These are phyloP conservation scores for Trochalopteron elliotii DNA, from an alignment of 2,113 vertebrate genomes.

Conservation along the genomic window DNA sequence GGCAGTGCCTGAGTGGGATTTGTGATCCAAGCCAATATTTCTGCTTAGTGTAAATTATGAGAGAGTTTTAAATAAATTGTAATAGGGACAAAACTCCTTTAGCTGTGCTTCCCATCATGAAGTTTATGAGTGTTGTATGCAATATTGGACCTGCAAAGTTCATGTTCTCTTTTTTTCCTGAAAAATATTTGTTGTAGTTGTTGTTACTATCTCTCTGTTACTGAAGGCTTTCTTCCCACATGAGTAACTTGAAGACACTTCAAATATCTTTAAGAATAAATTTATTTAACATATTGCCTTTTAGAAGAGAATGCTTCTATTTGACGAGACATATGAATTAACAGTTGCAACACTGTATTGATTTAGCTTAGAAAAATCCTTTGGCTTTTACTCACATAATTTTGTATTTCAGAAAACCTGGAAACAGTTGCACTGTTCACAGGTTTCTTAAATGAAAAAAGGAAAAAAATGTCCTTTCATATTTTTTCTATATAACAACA, in stretches of 20 bases:
- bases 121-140: background rate
- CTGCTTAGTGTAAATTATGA: background rate
- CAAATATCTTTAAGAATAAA: background rate
- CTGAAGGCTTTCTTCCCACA: background rate
- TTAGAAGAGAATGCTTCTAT: background rate
- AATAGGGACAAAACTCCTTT: background rate
- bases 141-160: background rate
- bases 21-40: background rate
- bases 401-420: background rate
- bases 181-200: background rate
- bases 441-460: background rate
- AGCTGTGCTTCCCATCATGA: background rate
- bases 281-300: background rate
- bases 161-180: background rate
- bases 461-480: background rate
- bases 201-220: background rate
- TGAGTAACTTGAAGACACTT: background rate
- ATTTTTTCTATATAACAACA: background rate
- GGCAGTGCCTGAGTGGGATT: background rate
- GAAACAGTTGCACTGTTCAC: background rate
- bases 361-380: background rate
- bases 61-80: conserved; percentile 5
- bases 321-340: background rate
- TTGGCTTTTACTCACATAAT: background rate
- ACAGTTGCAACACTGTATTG: background rate